Evolutionary conservation across 2,888 invertebrate genomes (phyloP).

Genomic region (Trypoxylon attenuatum): DNA sequence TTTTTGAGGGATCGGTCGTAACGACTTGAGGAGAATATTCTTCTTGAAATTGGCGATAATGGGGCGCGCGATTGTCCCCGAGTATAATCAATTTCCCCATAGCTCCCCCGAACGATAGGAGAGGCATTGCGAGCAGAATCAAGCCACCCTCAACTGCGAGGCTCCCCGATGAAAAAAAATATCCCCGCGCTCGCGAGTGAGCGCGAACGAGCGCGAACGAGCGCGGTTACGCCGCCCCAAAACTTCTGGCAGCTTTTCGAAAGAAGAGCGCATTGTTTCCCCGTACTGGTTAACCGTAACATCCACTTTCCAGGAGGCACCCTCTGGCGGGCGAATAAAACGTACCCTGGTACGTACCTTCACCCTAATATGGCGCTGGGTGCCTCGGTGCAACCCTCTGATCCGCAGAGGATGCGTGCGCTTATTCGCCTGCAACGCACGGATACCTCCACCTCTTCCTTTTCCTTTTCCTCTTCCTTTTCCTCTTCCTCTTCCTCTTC

Average conservation of each 20-base stretch:
- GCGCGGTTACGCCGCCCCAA: too few species aligned
- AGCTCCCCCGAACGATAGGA: too few species aligned
- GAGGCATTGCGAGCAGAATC: slow-evolving; percentile 32
- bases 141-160: slow-evolving; percentile 22
- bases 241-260: slow-evolving; percentile 10
- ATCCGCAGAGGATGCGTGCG: slow-evolving; percentile 56
- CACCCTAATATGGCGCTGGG: slow-evolving; percentile 13
- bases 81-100: slow-evolving; percentile 32
- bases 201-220: too few species aligned
- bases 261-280: slow-evolving; percentile 46
- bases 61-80: slow-evolving; percentile 32
- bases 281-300: slow-evolving; percentile 53
- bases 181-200: too few species aligned
- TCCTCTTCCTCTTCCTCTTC: not conserved
- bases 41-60: slow-evolving; percentile 35
- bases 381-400: slow-evolving; percentile 28
- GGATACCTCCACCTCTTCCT: slow-evolving; percentile 24
- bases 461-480: not conserved
- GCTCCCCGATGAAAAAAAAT: too few species aligned
- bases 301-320: slow-evolving; percentile 44
- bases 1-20: too few species aligned
- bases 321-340: slow-evolving; percentile 26
- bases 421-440: slow-evolving; percentile 32
- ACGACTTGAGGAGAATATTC: slow-evolving; percentile 24
- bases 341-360: slow-evolving; percentile 29